Conservation (phyloP, 2,888 invertebrate genomes). For the Caradrina clavipalpis region DNA sequence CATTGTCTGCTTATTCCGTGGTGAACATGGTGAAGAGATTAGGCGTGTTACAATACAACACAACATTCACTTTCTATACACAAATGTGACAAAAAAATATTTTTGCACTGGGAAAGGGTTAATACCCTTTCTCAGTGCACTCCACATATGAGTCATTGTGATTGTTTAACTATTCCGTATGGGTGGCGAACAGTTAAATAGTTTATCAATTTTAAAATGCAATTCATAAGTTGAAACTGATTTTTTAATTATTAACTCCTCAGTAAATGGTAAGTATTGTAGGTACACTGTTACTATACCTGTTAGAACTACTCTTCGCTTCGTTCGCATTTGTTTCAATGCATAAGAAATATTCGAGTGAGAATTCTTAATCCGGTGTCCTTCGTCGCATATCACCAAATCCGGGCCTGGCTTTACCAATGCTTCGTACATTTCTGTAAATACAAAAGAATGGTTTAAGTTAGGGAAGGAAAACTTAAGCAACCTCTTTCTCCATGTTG, state of each 20-base stretch:
- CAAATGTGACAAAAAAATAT: background rate
- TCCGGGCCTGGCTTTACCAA: slow-evolving; percentile 98
- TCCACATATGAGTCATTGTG: no score
- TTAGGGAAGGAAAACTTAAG: no score
- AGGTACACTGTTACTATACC: slow-evolving; percentile 81
- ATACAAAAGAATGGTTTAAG: background rate
- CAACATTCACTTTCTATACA: background rate
- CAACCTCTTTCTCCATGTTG: no score
- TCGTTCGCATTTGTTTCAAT: slow-evolving; percentile 98
- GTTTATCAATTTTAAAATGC: no score
- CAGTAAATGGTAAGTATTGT: background rate
- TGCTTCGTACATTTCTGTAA: slow-evolving; percentile 95
- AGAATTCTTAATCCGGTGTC: slow-evolving; percentile 99
- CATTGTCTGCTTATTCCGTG: no score
- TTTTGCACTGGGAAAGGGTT: no score
- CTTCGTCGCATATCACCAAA: slow-evolving; percentile 98
- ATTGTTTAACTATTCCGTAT: no score
- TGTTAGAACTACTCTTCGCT: slow-evolving; percentile 98
- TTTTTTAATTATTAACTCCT: background rate
- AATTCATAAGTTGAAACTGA: background rate
- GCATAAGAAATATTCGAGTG: slow-evolving; percentile 99
- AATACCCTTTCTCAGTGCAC: no score
- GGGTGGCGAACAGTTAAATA: no score
- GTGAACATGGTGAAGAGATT: background rate
- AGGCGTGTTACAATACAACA: background rate